Evolutionary conservation across 2,888 invertebrate species (phyloP), one percentile per base, ranked within the genome.

Genomic region (Melinaea marsaeus): DNA sequence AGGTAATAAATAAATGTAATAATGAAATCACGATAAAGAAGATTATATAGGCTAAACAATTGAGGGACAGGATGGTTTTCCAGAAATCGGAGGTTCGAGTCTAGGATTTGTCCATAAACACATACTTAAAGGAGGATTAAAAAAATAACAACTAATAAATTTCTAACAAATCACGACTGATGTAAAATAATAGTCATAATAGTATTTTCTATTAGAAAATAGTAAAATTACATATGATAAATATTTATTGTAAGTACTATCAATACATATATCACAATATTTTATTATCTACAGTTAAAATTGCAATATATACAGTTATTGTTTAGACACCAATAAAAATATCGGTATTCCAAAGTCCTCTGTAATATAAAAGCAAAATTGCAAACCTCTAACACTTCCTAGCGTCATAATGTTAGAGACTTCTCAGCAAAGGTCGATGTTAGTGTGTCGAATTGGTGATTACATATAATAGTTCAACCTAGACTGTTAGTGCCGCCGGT

Each of bases 401-500:
- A 74, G 75, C 71, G 68, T 71, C 69, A 63, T 73, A 66, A 61
- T 67, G 22, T 65, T 34, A 57, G 70, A 69, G 75, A 80, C 81
- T 79, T 82, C 78, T 75, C 72, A 75, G 77, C 72, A 74, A 78
- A 84, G 83, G 80, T 85, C 81, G 80, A 81, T 82, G 75, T 82
- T 74, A 74, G 80, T 81, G 82, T 82, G 74, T 73, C 87, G 71
- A 90, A 89, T 90, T 77, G 79, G 74, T 84, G 84, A 89, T 88
- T 86, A 78, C 76, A 79, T 76, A 76, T 86, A 85, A 88, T 86
- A 68, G 81, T 76, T 75, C 75, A 73, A 75, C 76, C 75, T 66
- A 76, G 79, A 79, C 78, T 79, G 77, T 80, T 80, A 82, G 81
- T 86, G 88, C 88, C 86, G 88, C 88, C 77, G 87, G 86, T 86